These are phyloP conservation scores for Steromphala cineraria DNA, from an alignment of 2,888 invertebrate species.

Conservation along the genomic window DNA sequence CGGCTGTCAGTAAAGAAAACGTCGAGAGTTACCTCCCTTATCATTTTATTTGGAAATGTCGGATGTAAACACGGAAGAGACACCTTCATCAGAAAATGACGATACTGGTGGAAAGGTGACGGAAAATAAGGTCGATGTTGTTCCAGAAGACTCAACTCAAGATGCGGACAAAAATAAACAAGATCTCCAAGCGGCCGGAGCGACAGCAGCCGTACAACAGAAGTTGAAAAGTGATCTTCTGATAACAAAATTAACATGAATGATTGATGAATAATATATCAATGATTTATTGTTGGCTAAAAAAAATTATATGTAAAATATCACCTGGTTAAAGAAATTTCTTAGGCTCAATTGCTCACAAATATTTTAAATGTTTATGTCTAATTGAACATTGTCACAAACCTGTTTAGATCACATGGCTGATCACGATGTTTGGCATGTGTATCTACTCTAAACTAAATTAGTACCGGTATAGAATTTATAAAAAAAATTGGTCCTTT, in stretches of 20 bases:
- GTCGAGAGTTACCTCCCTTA: neutral
- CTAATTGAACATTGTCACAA: too few species aligned
- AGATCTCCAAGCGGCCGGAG: neutral
- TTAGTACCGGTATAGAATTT: too few species aligned
- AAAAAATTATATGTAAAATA: too few species aligned
- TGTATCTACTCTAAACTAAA: too few species aligned
- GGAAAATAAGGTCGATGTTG: neutral
- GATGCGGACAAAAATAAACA: neutral
- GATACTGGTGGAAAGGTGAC: neutral
- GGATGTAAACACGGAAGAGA: slow-evolving; percentile 19
- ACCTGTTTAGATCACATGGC: too few species aligned
- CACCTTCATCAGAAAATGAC: neutral
- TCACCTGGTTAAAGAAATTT: too few species aligned
- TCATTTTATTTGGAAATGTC: neutral
- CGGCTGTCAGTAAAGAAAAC: neutral
- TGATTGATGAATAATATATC: too few species aligned
- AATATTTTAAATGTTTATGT: too few species aligned
- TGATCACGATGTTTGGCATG: too few species aligned
- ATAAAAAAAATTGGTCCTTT: too few species aligned
- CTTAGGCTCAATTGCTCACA: too few species aligned
- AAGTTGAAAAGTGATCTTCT: neutral
- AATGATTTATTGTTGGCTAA: neutral
- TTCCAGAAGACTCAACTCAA: neutral
- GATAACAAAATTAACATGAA: too few species aligned
- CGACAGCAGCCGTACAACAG: neutral